These are phyloP conservation scores for Lucifuga dentata DNA, from an alignment of 2,113 vertebrate species.

Conservation along the genomic window DNA sequence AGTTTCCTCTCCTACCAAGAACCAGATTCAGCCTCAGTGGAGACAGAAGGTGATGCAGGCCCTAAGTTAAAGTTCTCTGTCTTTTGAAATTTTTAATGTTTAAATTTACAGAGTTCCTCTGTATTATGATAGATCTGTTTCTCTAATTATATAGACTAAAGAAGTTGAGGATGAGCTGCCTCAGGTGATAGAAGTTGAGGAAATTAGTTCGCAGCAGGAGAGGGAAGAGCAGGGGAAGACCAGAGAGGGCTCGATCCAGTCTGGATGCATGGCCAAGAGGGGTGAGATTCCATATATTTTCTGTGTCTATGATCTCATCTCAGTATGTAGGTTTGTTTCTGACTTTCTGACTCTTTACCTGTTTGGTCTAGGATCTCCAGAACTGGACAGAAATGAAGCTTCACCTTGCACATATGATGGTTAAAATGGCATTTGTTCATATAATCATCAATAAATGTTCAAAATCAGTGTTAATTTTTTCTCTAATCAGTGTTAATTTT, in stretches of 20 bases:
- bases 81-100: accelerated
- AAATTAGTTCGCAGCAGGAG: slow-evolving; percentile 24
- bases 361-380: slow-evolving; percentile 43
- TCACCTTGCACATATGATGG: slow-evolving; percentile 36
- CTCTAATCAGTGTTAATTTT: too few relatives aligned
- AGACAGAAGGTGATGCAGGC: slow-evolving; percentile 70
- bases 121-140: not conserved
- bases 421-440: not conserved
- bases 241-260: slow-evolving; percentile 24
- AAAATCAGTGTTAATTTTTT: too few relatives aligned
- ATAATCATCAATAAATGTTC: too few relatives aligned
- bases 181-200: slow-evolving; percentile 29
- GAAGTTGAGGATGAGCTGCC: slow-evolving; percentile 18
- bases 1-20: slow-evolving; percentile 65
- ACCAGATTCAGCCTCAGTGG: slow-evolving; percentile 59
- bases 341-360: not conserved
- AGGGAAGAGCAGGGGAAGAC: slow-evolving; percentile 30
- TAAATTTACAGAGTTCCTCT: not conserved
- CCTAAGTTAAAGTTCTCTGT: not conserved
- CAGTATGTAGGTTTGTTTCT: not conserved
- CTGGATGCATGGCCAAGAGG: slow-evolving; percentile 29
- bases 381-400: slow-evolving; percentile 28
- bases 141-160: slow-evolving; percentile 5
- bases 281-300: slow-evolving; percentile 36
- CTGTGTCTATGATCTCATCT: not conserved